Evolutionary conservation across 37 sponge, comb jelly and placozoan species (phyloP), one percentile per base, ranked within the genome.

Genomic region (Haliclona indistincta): DNA sequence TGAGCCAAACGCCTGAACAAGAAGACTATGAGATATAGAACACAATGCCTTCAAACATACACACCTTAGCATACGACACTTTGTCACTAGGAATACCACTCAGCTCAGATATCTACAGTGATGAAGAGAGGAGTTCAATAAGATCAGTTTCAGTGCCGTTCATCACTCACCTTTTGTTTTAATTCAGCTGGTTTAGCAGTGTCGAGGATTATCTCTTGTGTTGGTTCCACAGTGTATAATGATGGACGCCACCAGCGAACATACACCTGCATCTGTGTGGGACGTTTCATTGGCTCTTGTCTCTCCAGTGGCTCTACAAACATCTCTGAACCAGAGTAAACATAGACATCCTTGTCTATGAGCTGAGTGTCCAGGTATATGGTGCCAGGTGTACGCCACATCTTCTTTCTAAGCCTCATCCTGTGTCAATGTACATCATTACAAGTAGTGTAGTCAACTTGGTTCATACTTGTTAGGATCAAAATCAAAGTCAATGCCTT

Each of bases 351-450:
- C 34, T 78, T 88, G 37, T 86, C 88, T 75, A 96, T 77, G 20
- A 83, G 64, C 70, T 85, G 87, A 56, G 78, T 65, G 49, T 96
- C 85, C 7, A 90, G 78, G 64, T 78, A 89, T 0, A 96, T 53
- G 2, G 86, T 83, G 8, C 84, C 84, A 26, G 97, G 85, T 42
- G 73, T 84, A 33, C 82, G 56, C 94, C 91, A 93, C 33, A 73
- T 83, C 71, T 93, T 93, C 78, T 93, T 96, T n/a, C 97, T 77
- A 7, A 96, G 61, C 0, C 96, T 68, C 43, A 92, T 64, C 43
- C 96, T 95, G 49, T 6, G 43, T 8, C 19, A 23, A 39, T 19
- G 40, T 26, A 38, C 45, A n/a, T 22, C 25, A 68, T 35, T 35
- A 34, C 40, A 25, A 25, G 68, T 34, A 66, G 17, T 22, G 39